These are phyloP conservation scores for Zapornia atra DNA, from an alignment of 2,113 vertebrate species.

Conservation along the genomic window DNA sequence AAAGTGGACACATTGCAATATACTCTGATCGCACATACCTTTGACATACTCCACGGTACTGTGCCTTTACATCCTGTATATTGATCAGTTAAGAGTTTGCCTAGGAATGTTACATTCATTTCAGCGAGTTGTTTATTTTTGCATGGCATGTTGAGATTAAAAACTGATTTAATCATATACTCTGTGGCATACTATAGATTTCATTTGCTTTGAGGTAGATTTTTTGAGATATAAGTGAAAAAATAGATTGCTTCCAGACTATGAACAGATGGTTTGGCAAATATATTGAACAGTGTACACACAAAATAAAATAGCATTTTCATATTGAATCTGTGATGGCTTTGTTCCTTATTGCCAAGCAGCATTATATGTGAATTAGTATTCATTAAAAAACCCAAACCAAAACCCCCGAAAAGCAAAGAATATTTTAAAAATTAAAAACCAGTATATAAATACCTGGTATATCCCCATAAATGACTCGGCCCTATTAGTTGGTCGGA, in stretches of 20 bases:
- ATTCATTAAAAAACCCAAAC: background rate
- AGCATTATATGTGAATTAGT: background rate
- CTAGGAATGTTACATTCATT: background rate
- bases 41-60: background rate
- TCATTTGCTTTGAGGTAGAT: background rate
- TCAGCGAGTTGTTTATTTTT: background rate
- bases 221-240: background rate
- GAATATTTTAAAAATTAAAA: background rate
- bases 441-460: constrained; percentile 66
- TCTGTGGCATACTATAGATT: background rate
- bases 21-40: background rate
- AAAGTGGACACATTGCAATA: background rate
- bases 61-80: background rate
- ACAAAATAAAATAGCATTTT: background rate
- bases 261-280: constrained; percentile 6
- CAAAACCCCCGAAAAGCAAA: background rate
- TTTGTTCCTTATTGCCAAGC: background rate
- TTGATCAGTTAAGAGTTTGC: background rate
- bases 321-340: background rate
- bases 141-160: background rate
- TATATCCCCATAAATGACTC: constrained; percentile 78
- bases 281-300: background rate
- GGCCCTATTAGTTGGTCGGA: constrained; percentile 80
- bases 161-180: background rate
- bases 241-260: constrained; percentile 1